Conservation (phyloP, 1,140 invertebrate species). For the Sycobia sp. region DNA sequence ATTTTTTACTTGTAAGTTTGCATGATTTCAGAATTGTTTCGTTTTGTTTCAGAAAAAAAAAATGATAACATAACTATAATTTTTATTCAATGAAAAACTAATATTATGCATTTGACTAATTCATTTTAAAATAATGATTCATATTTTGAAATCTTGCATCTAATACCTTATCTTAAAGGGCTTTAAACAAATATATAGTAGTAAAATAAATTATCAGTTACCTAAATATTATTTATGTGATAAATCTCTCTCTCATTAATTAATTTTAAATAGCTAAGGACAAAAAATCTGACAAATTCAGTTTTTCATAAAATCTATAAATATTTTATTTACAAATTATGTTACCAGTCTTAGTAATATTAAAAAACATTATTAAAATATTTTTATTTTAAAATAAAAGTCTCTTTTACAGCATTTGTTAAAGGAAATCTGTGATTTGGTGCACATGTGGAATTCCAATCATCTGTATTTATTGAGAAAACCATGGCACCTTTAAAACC, state of each 20-base stretch:
- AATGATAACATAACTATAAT: background rate
- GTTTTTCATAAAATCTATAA: constrained; percentile 19
- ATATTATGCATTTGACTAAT: constrained; percentile 5
- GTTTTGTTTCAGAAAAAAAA: constrained; percentile 9
- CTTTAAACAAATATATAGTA: constrained; percentile 23
- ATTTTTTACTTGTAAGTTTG: constrained; percentile 24
- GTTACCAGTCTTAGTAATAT: constrained; percentile 10
- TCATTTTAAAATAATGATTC: constrained; percentile 3
- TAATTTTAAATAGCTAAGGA: background rate
- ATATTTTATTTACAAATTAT: constrained; percentile 32
- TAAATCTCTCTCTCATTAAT: constrained; percentile 16
- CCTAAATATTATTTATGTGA: constrained; percentile 22
- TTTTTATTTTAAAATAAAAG: constrained; percentile 21
- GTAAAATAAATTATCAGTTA: constrained; percentile 27
- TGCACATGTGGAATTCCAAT: constrained; percentile 62
- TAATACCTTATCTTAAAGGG: background rate
- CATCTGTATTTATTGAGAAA: constrained; percentile 77
- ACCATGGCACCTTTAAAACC: constrained; percentile 77
- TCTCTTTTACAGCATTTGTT: constrained; percentile 39
- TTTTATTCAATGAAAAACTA: constrained; percentile 9
- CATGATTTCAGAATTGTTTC: constrained; percentile 22
- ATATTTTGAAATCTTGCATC: constrained; percentile 26
- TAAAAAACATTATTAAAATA: constrained; percentile 3
- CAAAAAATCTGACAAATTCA: background rate
- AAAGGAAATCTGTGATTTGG: constrained; percentile 51